Percentiles rank a stretch among this genome's conserved stretches.
Conservation (phyloP, 2,888 invertebrate species). For the Agriotes lineatus region DNA sequence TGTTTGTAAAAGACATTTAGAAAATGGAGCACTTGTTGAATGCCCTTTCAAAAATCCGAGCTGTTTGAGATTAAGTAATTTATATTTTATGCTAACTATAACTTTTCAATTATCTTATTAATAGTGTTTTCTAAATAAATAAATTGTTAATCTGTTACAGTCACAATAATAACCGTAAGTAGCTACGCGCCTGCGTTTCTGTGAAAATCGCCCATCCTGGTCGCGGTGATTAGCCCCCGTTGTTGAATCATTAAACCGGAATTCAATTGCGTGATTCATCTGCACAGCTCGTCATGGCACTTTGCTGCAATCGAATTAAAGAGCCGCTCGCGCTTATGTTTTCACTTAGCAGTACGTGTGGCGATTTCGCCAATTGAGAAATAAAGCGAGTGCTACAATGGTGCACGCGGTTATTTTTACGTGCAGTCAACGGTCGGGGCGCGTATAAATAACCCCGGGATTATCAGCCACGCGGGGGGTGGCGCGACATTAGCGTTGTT, state of each 20-base stretch:
- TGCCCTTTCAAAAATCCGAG: no score
- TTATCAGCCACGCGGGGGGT: constrained; percentile 19
- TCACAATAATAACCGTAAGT: no score
- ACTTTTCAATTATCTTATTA: no score
- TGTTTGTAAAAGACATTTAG: no score
- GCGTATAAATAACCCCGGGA: constrained; percentile 7
- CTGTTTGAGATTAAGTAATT: no score
- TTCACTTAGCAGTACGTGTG: constrained; percentile 25
- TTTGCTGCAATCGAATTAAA: constrained; percentile 14
- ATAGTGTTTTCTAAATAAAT: no score
- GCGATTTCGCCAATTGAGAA: constrained; percentile 16
- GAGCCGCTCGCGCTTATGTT: constrained; percentile 10
- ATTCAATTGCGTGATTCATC: constrained; percentile 11
- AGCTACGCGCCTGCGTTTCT: no score
- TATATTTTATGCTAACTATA: no score
- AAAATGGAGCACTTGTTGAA: no score
- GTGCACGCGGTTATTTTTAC: constrained; percentile 26
- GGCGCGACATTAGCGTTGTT: not conserved
- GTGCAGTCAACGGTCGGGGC: constrained; percentile 22
- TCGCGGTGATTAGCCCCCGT: not conserved
- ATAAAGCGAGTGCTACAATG: constrained; percentile 20
- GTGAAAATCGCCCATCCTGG: not conserved
- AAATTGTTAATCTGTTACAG: no score
- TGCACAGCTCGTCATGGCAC: not conserved
- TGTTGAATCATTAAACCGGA: constrained; percentile 8